A percentile compares a stretch with the other conserved stretches of the same genome.
Evolutionary conservation across 2,113 vertebrate genomes (phyloP).

Genomic region (Microcebus ravelobensis): DNA sequence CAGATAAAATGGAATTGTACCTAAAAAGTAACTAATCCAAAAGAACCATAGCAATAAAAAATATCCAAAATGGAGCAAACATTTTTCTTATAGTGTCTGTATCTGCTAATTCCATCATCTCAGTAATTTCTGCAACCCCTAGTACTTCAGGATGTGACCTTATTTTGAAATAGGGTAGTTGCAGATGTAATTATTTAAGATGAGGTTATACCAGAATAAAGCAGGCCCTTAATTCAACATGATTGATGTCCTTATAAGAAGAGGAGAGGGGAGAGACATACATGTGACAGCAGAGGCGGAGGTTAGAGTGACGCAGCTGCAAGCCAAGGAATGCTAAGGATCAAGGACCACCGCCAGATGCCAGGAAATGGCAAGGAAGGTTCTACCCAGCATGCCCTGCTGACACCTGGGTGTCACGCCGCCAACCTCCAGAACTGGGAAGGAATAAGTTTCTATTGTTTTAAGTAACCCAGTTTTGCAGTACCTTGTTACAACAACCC

Average conservation of each 20-base stretch:
- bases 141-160: neutral
- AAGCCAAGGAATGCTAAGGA: fast-evolving
- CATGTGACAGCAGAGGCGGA: fast-evolving
- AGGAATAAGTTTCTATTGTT: neutral
- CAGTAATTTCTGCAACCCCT: neutral
- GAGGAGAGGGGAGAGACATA: neutral
- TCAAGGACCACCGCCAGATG: too few relatives aligned
- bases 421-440: neutral
- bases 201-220: neutral
- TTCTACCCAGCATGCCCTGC: neutral
- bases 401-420: neutral
- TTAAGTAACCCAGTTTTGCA: too few relatives aligned
- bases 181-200: neutral
- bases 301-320: too few relatives aligned
- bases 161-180: neutral
- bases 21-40: neutral
- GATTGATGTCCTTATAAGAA: neutral
- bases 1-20: conserved; percentile 5
- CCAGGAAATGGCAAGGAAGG: neutral
- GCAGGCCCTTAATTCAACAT: neutral
- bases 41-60: neutral
- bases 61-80: neutral
- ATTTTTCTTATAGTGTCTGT: neutral
- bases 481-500: neutral
- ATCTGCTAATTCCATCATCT: neutral